Percentiles rank a stretch among this genome's conserved stretches.
phyloP scores from a whole-genome alignment of 2,113 vertebrate genomes.

The Rissa tridactyla region DNA sequence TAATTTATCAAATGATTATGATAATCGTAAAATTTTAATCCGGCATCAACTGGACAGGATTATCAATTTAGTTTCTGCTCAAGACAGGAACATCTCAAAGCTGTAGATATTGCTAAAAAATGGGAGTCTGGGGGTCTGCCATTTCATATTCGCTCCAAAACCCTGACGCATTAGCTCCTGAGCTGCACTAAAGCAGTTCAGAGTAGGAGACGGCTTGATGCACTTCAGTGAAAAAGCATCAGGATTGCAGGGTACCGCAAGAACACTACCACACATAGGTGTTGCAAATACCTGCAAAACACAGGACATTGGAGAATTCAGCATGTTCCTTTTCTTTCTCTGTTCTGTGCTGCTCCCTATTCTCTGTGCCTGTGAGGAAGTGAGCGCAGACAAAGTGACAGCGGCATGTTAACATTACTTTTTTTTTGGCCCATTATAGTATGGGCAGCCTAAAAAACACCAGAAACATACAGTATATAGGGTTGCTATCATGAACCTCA shows the following conservation, averaged over 20 bases:
- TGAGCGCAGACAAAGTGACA: not conserved
- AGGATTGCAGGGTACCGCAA: not conserved
- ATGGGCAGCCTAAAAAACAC: not conserved
- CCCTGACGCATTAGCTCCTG: not conserved
- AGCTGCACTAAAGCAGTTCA: not conserved
- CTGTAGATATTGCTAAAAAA: not conserved
- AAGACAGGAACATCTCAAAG: not conserved
- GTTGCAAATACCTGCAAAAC: not conserved
- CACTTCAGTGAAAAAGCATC: not conserved
- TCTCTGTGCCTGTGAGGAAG: not conserved
- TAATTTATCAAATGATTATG: not conserved
- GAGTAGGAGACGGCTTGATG: not conserved
- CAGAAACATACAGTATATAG: not conserved
- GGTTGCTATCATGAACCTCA: not conserved
- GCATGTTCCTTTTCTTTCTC: not conserved
- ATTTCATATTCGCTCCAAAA: not conserved
- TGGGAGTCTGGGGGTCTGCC: not conserved
- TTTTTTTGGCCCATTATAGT: not conserved
- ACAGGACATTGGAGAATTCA: not conserved
- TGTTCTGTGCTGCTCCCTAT: not conserved
- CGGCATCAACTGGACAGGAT: not conserved
- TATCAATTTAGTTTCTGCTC: not conserved
- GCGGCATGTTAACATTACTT: not conserved
- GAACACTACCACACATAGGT: not conserved
- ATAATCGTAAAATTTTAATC: not conserved